phyloP scores from a whole-genome alignment of 2,888 invertebrate species.

The Tetrapedia diversipes region DNA sequence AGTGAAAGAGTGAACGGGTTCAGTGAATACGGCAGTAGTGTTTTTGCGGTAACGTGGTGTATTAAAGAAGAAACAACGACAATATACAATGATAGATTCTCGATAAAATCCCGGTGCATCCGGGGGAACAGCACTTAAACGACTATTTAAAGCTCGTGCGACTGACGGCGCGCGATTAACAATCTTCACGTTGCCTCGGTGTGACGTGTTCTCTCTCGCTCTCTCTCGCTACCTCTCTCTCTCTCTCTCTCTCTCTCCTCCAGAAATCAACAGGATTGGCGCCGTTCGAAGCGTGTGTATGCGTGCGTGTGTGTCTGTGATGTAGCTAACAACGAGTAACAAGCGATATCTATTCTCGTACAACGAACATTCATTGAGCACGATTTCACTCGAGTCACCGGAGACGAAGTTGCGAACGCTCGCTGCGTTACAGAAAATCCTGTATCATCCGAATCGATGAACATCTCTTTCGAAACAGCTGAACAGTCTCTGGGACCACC shows the following conservation, averaged over 20 bases:
- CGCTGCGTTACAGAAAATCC: neutral
- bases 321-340: constrained; percentile 22
- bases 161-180: constrained; percentile 38
- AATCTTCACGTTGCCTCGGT: constrained; percentile 75
- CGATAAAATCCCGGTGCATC: constrained; percentile 40
- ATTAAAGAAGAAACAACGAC: constrained; percentile 71
- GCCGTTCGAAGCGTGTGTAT: constrained; percentile 10
- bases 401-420: constrained; percentile 47
- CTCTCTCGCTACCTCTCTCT: too few relatives aligned
- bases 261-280: constrained; percentile 2
- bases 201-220: constrained; percentile 66
- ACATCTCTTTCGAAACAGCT: neutral
- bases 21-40: constrained; percentile 80
- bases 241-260: too few relatives aligned
- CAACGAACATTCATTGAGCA: neutral
- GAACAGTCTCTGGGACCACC: neutral
- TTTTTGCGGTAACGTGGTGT: constrained; percentile 76
- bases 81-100: constrained; percentile 62
- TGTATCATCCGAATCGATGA: too few relatives aligned
- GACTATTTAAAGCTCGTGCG: constrained; percentile 52
- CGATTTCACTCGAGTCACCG: constrained; percentile 9
- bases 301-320: too few relatives aligned
- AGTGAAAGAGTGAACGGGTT: constrained; percentile 71
- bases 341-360: constrained; percentile 19
- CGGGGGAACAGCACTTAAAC: constrained; percentile 43